These are phyloP conservation scores for Clytia hemisphaerica DNA, from an alignment of 30 jellyfish, hydroid and myxozoan species.

Conservation along the genomic window DNA sequence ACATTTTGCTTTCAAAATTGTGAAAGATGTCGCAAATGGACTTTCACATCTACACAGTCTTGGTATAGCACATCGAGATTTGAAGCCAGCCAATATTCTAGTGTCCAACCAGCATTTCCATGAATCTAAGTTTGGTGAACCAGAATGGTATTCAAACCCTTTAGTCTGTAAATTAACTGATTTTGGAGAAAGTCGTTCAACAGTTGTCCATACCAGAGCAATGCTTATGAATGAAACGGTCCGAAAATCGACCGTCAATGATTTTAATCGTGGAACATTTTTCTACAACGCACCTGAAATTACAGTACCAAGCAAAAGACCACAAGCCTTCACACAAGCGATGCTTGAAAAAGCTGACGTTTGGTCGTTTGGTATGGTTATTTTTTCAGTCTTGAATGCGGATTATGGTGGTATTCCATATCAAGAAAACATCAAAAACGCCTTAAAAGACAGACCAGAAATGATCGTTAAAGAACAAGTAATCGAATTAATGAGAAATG, in stretches of 20 bases:
- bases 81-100: neutral
- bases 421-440: no score
- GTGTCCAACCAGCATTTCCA: slow-evolving; percentile 2
- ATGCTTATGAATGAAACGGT: no score
- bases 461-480: no score
- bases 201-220: neutral
- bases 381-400: no score
- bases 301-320: neutral
- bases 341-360: slow-evolving; percentile 11
- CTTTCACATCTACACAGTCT: neutral
- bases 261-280: slow-evolving; percentile 2
- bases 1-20: no score
- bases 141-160: no score
- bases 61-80: no score
- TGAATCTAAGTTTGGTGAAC: neutral
- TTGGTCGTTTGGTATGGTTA: slow-evolving; percentile 22
- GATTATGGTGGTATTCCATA: no score
- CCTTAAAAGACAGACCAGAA: no score
- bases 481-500: no score
- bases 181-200: slow-evolving; percentile 19
- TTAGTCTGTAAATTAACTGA: slow-evolving; percentile 15
- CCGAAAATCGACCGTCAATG: neutral
- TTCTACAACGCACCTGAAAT: slow-evolving; percentile 15
- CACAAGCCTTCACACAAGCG: neutral
- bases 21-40: neutral